These are phyloP conservation scores for Crenichthys baileyi DNA, from an alignment of 2,797 vertebrate genomes.

Conservation along the genomic window DNA sequence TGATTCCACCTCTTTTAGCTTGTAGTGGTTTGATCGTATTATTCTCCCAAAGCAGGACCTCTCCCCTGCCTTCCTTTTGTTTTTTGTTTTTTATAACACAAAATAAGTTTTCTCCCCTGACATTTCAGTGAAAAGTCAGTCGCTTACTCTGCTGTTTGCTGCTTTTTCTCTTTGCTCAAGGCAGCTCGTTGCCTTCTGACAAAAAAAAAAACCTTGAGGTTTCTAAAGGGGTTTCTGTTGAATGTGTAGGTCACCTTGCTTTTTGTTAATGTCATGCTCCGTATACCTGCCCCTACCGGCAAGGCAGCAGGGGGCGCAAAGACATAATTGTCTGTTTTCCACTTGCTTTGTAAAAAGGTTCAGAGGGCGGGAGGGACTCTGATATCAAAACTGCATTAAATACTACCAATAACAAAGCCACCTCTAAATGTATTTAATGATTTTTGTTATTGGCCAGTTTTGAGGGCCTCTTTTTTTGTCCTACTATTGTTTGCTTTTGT, in stretches of 20 bases:
- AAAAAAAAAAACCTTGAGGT: constrained; percentile 43
- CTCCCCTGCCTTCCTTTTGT: constrained; percentile 11
- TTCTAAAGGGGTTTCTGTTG: constrained; percentile 56
- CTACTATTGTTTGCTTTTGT: constrained; percentile 51
- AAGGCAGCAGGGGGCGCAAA: constrained; percentile 20
- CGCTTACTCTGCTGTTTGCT: constrained; percentile 60
- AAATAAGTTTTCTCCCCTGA: constrained; percentile 16
- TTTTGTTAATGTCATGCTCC: constrained; percentile 29
- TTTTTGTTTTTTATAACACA: neutral
- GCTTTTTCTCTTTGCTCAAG: constrained; percentile 60
- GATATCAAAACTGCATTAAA: constrained; percentile 52
- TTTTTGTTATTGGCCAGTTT: constrained; percentile 64
- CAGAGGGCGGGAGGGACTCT: constrained; percentile 6
- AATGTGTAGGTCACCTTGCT: constrained; percentile 60
- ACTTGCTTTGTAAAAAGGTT: constrained; percentile 62
- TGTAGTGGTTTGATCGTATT: constrained; percentile 26
- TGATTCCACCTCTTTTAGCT: constrained; percentile 34
- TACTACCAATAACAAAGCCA: constrained; percentile 59
- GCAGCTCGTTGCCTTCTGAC: constrained; percentile 70
- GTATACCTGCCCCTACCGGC: constrained; percentile 6
- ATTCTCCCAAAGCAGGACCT: constrained; percentile 6
- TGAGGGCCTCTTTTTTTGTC: constrained; percentile 20
- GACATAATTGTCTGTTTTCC: constrained; percentile 36
- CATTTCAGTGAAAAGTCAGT: constrained; percentile 43
- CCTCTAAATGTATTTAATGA: constrained; percentile 67